A percentile compares a stretch with the other conserved stretches of the same genome.
Conservation (phyloP, 1,140 invertebrate species). For the Colletes latitarsis region DNA sequence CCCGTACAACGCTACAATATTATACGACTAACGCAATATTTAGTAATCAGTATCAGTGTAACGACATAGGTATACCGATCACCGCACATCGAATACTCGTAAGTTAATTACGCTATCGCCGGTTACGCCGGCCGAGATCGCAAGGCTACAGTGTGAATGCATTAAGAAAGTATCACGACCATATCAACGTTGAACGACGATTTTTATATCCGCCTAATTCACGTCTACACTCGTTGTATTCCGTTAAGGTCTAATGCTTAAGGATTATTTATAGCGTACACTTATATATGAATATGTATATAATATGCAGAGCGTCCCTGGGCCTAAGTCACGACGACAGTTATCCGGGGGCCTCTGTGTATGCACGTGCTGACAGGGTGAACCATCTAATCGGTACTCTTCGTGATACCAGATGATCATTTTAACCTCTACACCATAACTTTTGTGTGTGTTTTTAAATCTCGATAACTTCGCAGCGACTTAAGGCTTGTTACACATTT, state of each 20-base stretch:
- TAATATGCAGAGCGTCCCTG: neutral
- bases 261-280: slow-evolving; percentile 59
- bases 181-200: slow-evolving; percentile 62
- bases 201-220: slow-evolving; percentile 56
- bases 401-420: no score
- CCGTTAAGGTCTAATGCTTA: slow-evolving; percentile 52
- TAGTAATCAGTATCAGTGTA: slow-evolving; percentile 65
- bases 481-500: no score
- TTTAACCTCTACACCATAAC: no score
- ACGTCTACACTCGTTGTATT: slow-evolving; percentile 43
- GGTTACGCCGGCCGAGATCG: slow-evolving; percentile 13
- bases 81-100: slow-evolving; percentile 65
- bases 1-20: slow-evolving; percentile 58
- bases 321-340: no score
- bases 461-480: no score
- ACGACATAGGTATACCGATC: slow-evolving; percentile 57
- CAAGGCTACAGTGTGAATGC: slow-evolving; percentile 41
- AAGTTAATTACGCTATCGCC: slow-evolving; percentile 52
- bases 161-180: slow-evolving; percentile 69
- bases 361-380: no score
- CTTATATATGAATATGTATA: slow-evolving; percentile 13
- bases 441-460: no score
- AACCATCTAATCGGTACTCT: no score
- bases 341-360: no score
- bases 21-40: slow-evolving; percentile 65